Percentiles rank a stretch among this genome's conserved stretches.
These are phyloP conservation scores for Cerastis leucographa DNA, from an alignment of 2,888 invertebrate genomes.

Conservation along the genomic window DNA sequence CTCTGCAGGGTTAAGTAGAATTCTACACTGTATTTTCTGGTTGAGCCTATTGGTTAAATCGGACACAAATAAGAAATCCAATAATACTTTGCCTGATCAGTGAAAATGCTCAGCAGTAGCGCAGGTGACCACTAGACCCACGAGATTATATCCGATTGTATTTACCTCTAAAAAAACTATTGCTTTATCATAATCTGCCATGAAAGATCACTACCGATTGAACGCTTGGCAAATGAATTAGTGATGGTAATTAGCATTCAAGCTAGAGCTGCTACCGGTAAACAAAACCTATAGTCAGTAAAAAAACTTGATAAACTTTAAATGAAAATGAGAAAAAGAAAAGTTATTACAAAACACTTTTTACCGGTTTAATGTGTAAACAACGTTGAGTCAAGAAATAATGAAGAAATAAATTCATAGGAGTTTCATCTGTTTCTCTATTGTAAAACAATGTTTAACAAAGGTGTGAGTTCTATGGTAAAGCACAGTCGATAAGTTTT, in stretches of 20 bases:
- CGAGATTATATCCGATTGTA: background rate
- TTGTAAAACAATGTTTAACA: background rate
- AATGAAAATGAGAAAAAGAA: background rate
- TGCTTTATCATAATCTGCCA: background rate
- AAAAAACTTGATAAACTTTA: background rate
- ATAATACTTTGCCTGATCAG: background rate
- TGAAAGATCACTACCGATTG: background rate
- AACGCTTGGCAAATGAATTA: constrained; percentile 7
- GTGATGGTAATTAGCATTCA: constrained; percentile 1
- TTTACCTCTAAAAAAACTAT: background rate
- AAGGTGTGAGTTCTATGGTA: background rate
- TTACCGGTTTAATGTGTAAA: background rate
- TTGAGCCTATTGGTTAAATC: background rate
- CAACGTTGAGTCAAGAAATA: background rate
- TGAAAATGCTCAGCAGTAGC: background rate
- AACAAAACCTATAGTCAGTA: background rate
- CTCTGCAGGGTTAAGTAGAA: too few species aligned
- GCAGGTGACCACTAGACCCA: background rate
- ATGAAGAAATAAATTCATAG: too few species aligned
- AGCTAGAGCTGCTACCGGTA: constrained; percentile 1
- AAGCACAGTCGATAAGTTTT: background rate
- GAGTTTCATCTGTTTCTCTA: too few species aligned
- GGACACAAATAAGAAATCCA: background rate
- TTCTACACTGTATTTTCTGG: background rate
- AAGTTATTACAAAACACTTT: background rate